Evolutionary conservation across 2,888 invertebrate species (phyloP).

Genomic region (Hydraecia micacea): DNA sequence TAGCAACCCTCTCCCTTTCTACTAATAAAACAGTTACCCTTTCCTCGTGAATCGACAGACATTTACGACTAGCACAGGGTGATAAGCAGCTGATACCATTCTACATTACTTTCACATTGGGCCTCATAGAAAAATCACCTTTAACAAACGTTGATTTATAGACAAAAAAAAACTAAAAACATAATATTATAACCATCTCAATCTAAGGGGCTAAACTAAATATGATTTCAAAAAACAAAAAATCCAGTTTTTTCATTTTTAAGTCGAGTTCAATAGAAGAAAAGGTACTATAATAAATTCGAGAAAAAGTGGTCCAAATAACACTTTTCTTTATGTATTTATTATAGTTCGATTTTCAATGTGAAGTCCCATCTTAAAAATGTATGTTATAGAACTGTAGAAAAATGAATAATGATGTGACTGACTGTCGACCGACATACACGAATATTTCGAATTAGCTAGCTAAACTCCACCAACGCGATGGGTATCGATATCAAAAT

Average conservation of each 20-base stretch:
- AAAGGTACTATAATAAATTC: not conserved
- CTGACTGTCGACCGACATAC: not conserved
- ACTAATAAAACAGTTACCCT: slow-evolving; percentile 42
- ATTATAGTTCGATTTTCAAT: not conserved
- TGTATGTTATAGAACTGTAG: not conserved
- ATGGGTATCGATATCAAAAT: too few relatives aligned
- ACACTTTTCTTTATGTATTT: not conserved
- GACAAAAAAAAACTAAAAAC: not conserved
- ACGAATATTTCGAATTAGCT: too few relatives aligned
- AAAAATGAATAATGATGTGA: slow-evolving; percentile 5
- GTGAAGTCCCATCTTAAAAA: not conserved
- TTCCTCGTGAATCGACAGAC: slow-evolving; percentile 29
- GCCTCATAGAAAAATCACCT: not conserved
- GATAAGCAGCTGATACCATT: slow-evolving; percentile 17
- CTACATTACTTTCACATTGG: not conserved
- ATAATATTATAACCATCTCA: not conserved
- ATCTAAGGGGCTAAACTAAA: not conserved
- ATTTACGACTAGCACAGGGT: slow-evolving; percentile 26
- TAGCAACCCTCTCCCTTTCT: slow-evolving; percentile 28
- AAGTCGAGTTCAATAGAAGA: not conserved
- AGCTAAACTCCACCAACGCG: too few relatives aligned
- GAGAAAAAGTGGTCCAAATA: too few relatives aligned
- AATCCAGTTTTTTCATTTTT: not conserved
- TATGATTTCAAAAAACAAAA: too few relatives aligned
- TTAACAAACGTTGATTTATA: not conserved